Evolutionary conservation across 2,797 vertebrate species (phyloP).

Genomic region (Carcharodon carcharias): DNA sequence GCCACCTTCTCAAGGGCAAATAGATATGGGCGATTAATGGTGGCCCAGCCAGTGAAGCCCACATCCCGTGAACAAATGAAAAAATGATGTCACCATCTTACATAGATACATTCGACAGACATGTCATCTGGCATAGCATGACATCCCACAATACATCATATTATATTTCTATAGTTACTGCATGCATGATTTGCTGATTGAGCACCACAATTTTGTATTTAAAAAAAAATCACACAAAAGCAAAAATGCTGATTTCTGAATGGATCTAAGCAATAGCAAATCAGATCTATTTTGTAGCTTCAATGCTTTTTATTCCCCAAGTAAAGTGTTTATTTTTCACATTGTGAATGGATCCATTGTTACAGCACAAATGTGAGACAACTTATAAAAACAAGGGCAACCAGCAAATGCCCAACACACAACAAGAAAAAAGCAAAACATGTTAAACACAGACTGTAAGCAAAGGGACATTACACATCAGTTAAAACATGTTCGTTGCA

Average conservation of each 20-base stretch:
- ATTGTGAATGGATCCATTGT: background rate
- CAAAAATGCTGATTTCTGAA: background rate
- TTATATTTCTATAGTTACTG: background rate
- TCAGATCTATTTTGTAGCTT: background rate
- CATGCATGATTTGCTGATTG: background rate
- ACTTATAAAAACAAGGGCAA: background rate
- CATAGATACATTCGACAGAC: background rate
- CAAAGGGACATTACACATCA: background rate
- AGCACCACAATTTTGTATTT: background rate
- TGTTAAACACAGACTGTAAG: background rate
- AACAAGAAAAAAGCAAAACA: background rate
- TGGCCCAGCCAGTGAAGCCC: too few relatives aligned
- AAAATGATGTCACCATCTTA: background rate
- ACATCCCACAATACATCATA: background rate
- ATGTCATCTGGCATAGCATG: background rate
- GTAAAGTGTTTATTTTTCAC: background rate
- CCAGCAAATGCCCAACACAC: background rate
- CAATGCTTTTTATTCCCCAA: background rate
- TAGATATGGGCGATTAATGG: too few relatives aligned
- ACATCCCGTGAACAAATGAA: too few relatives aligned
- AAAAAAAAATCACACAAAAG: background rate
- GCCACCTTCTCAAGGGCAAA: too few relatives aligned
- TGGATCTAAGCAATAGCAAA: background rate
- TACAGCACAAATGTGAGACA: background rate
- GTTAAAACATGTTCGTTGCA: background rate